Percentiles rank a stretch among this genome's conserved stretches.
Evolutionary conservation across 2,113 vertebrate genomes (phyloP).

Genomic region (Oenanthe melanoleuca): DNA sequence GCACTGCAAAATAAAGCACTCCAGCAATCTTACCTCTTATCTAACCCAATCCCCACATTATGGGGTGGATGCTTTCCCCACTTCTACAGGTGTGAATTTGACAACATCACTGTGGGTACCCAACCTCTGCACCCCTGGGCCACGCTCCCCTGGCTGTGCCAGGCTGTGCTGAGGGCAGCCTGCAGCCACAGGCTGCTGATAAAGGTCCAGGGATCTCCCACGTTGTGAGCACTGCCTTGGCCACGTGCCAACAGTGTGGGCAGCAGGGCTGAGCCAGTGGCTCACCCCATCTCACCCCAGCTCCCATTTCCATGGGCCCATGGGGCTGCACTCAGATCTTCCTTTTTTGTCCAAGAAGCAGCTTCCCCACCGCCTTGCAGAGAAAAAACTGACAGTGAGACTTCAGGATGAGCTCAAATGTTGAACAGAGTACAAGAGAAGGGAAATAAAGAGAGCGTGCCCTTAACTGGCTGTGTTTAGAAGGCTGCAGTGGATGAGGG

Average conservation of each 20-base stretch:
- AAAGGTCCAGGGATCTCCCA: background rate
- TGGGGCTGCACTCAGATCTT: rapidly evolving
- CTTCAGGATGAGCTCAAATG: background rate
- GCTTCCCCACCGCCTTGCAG: rapidly evolving
- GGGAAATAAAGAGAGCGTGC: background rate
- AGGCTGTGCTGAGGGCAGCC: background rate
- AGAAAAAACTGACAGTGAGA: background rate
- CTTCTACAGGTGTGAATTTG: background rate
- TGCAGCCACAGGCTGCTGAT: background rate
- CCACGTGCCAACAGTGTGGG: rapidly evolving
- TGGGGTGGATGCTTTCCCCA: background rate
- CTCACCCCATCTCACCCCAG: background rate
- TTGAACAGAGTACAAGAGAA: background rate
- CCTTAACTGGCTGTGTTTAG: background rate
- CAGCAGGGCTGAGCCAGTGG: background rate
- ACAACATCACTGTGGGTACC: background rate
- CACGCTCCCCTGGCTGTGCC: rapidly evolving
- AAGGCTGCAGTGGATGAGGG: background rate
- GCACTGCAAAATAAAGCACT: background rate
- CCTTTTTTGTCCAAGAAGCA: background rate
- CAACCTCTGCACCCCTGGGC: background rate
- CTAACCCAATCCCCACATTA: background rate
- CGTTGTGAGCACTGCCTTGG: background rate
- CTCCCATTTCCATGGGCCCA: rapidly evolving
- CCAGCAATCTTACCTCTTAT: background rate